A percentile compares a stretch with the other conserved stretches of the same genome.
Conservation (phyloP, 2,113 vertebrate species). For the Delphinapterus leucas region DNA sequence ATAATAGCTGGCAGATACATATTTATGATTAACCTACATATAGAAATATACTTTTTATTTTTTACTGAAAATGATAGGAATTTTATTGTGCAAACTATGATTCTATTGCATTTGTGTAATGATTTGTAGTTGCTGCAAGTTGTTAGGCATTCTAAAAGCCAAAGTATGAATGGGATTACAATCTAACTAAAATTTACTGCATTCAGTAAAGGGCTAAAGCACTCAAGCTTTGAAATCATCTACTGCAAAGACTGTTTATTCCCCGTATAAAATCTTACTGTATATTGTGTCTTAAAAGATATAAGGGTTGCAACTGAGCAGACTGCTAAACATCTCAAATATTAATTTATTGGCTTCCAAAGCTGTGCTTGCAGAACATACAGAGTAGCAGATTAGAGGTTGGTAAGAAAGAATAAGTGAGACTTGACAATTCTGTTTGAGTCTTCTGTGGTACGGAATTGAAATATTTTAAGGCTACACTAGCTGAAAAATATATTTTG, state of each 20-base stretch:
- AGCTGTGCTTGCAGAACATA: constrained; percentile 65
- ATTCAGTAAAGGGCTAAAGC: constrained; percentile 78
- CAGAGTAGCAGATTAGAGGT: constrained; percentile 59
- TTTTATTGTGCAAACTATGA: constrained; percentile 68
- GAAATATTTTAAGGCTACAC: constrained; percentile 61
- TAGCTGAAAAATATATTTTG: constrained; percentile 48
- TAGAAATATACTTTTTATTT: constrained; percentile 67
- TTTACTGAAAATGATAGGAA: constrained; percentile 58
- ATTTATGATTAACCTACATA: constrained; percentile 77
- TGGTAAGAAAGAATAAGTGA: constrained; percentile 58
- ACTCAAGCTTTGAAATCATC: constrained; percentile 81
- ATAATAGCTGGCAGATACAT: constrained; percentile 73
- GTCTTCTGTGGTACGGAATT: constrained; percentile 61
- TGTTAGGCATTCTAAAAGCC: constrained; percentile 81
- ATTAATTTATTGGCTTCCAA: constrained; percentile 79
- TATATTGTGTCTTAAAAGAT: constrained; percentile 63
- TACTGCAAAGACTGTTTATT: constrained; percentile 80
- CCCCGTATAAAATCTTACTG: constrained; percentile 74
- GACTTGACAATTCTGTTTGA: constrained; percentile 61
- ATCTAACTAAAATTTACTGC: constrained; percentile 82
- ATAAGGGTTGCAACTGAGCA: constrained; percentile 66
- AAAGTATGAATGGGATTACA: constrained; percentile 80
- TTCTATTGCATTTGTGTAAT: constrained; percentile 78
- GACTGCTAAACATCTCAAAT: constrained; percentile 75
- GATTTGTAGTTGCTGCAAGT: constrained; percentile 82